Evolutionary conservation across 1,140 invertebrate genomes (phyloP), one percentile per base, ranked within the genome.

Genomic region (Ctenoplectra terminalis): DNA sequence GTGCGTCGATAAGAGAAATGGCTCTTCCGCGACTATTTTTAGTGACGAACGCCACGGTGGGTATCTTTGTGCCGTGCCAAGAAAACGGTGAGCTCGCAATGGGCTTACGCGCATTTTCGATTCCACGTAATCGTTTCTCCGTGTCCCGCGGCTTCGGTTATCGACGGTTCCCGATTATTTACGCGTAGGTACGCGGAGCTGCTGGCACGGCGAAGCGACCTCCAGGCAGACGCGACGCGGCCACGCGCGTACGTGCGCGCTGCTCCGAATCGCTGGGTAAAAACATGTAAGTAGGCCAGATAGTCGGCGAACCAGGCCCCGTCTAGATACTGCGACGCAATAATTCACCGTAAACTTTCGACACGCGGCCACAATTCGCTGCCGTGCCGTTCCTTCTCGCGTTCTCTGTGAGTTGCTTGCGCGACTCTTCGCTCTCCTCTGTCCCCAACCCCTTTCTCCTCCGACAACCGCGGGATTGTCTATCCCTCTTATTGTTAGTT

Each of bases 231-330:
- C 17, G 52, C 76, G 73, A 64, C n/a, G n/a, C n/a, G n/a, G n/a
- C n/a, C n/a, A n/a, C 20, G 20, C 48, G 46, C 46, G 74, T 69
- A 64, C 70, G 63, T 73, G 56, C 79, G 79, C 72, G 31, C 48
- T 56, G 64, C 73, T 76, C 64, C 88, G 88, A 89, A 86, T 86
- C 83, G 76, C 5, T 58, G 56, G 15, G 86, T 86, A 90, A 90
- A 90, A 89, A 85, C 86, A 90, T 91, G 89, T 74, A 91, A 91
- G 88, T 90, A 90, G 90, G 90, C 87, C 90, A 91, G 87, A 90
- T 90, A 90, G 88, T 85, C 87, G 78, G 81, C 72, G 79, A 83
- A 83, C 75, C 76, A 73, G 79, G 72, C 71, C n/a, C 64, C 82
- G 84, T 85, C 78, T 88, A 88, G 85, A 83, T 87, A 87, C 89